These are phyloP conservation scores for Sorex fumeus DNA, from an alignment of 2,113 vertebrate genomes.

Conservation along the genomic window DNA sequence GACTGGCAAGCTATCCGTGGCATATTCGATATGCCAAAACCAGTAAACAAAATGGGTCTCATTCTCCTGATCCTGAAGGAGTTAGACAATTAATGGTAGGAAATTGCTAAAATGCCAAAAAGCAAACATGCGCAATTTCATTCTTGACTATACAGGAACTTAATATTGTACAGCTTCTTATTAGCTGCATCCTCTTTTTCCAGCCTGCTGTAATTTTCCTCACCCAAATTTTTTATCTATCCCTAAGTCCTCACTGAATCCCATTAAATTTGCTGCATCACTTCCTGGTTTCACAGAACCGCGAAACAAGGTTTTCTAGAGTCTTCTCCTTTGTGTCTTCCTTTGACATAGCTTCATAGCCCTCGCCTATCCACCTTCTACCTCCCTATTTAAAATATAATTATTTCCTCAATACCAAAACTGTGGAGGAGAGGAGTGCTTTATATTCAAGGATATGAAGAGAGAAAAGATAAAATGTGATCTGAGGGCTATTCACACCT, in stretches of 20 bases:
- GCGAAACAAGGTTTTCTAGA: not conserved
- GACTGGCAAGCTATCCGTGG: too few relatives aligned
- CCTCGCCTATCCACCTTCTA: not conserved
- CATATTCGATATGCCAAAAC: too few relatives aligned
- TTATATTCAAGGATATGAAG: conserved; percentile 25
- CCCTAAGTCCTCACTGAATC: too few relatives aligned
- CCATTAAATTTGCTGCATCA: not conserved
- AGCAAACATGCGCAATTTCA: not conserved
- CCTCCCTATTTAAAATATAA: not conserved
- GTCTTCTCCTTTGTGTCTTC: not conserved
- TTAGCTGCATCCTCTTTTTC: not conserved
- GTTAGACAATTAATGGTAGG: not conserved
- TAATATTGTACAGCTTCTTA: too few relatives aligned
- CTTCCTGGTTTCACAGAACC: not conserved
- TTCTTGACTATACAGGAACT: not conserved
- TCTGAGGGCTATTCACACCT: not conserved
- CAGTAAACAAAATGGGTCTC: too few relatives aligned
- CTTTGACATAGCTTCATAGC: not conserved
- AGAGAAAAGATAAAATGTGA: not conserved
- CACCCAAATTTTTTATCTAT: too few relatives aligned
- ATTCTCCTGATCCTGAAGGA: too few relatives aligned
- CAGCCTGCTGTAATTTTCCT: not conserved
- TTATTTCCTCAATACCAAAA: not conserved
- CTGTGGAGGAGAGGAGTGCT: not conserved
- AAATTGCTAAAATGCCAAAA: too few relatives aligned